Base-by-base conservation (phyloP, 2,888 invertebrate genomes). In the Nomada ferruginata region DNA sequence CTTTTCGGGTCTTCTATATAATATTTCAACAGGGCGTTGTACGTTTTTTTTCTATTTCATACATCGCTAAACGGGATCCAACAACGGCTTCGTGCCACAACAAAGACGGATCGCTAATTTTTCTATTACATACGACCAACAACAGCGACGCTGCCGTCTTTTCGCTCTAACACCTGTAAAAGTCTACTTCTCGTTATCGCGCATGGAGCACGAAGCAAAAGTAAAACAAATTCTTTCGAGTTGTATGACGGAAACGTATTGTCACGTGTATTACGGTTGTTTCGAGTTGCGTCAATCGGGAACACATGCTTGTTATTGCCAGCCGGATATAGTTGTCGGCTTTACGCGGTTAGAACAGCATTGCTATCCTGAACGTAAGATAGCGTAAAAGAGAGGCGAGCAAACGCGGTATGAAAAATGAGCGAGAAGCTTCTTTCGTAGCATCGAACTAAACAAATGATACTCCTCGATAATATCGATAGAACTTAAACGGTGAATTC, bases 21-120 rank as follows among this genome's bases (percentile, higher is more conserved):
- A 91, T 90, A 89, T 89, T 36, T 92, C 86, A 92, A 92, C 92
- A 92, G 91, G 84, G 76, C 76, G 73, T 77, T 70, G 76, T 57
- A 79, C 63, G 57, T 64, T 18, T 60, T 74, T 74, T 72, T 73
- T 50, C 72, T 66, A 53, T 60, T 81, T 74, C 79, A 78, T 82
- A 82, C 64, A 78, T 76, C 73, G 73, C 83, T 82, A 85, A 83
- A 86, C 36, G 85, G 80, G 80, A 84, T 79, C 74, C 84, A 89
- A 89, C 87, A 86, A 89, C 81, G 78, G 76, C 84, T 88, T 87
- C 77, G 80, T 53, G 77, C 82, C 85, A 79, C 73, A 55, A 29
- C 44, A 18, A 50, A 66, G 59, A 73, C 75, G 80, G 64, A 55
- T 77, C 64, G 75, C 79, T 79, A 75, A 69, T 60, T 73, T 42